phyloP scores from a whole-genome alignment of 2,888 invertebrate genomes.

The Lamellibrachia satsuma region DNA sequence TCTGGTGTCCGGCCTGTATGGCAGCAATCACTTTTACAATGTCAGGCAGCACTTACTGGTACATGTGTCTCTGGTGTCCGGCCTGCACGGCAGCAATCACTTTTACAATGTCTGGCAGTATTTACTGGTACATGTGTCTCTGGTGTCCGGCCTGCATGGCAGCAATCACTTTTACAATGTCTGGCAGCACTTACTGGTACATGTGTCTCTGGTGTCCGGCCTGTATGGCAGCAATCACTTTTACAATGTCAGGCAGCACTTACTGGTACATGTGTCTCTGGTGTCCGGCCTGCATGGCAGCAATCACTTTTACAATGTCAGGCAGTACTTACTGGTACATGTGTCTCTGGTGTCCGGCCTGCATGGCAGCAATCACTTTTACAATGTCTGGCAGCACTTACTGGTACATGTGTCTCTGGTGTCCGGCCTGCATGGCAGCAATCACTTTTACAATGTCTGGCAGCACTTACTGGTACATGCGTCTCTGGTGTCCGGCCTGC shows the following conservation, averaged over 20 bases:
- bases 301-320: no score
- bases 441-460: no score
- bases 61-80: slow-evolving; percentile 73
- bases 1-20: slow-evolving; percentile 18
- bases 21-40: no score
- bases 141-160: no score
- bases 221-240: no score
- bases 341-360: slow-evolving; percentile 61
- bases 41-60: slow-evolving; percentile 73
- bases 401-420: slow-evolving; percentile 78
- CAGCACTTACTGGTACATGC: slow-evolving; percentile 82
- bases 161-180: no score
- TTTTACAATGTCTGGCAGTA: slow-evolving; percentile 42
- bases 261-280: slow-evolving; percentile 80
- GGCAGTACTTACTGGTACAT: slow-evolving; percentile 80
- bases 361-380: no score
- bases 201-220: slow-evolving; percentile 69
- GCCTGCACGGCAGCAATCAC: no score
- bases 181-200: slow-evolving; percentile 76
- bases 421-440: no score
- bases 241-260: slow-evolving; percentile 60
- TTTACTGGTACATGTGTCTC: slow-evolving; percentile 82
- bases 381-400: slow-evolving; percentile 67
- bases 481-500: slow-evolving; percentile 48
- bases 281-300: no score